Base-by-base conservation (phyloP, 1,140 invertebrate genomes). In the Micrasema minimum region DNA sequence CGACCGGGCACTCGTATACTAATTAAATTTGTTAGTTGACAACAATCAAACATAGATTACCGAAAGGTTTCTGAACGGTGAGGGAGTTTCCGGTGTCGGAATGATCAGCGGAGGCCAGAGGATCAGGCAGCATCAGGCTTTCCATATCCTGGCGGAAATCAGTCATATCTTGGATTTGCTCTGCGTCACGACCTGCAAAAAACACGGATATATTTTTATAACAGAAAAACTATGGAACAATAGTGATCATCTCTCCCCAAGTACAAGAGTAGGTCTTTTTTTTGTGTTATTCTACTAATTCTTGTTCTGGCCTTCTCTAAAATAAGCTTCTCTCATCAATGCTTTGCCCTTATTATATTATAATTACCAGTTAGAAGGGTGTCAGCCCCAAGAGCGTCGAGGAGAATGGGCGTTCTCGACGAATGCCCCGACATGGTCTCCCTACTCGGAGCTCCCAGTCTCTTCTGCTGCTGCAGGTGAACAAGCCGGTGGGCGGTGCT, bases 121-220 rank as follows among this genome's bases (percentile, higher is more conserved):
- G 72, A 12, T 83, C 82, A 4, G 80, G 78, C 5, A 80, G 35
- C 41, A 75, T 70, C 31, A 75, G 67, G 41, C 43, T 77, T 0
- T 75, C 76, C 12, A 76, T 61, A 2, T 79, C 78, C 11, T 71
- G 65, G 23, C 80, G 78, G 69, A 83, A 84, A 69, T 85, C 81
- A 38, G 80, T 82, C 46, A 83, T 64, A 20, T 83, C 82, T 66
- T 81, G 81, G 23, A 79, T 75, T 11, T 77, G 69, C 22, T 83
- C 82, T 4, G 80, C 80, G 26, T 83, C 82, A 16, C 82, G 80
- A 74, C 82, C 83, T 85, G 64, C 31, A 62, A 26, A 67, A 57
- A 26, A 48, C 5, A 51, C 26, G 37, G 37, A 57, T 1, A 57
- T 57, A 51, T 38, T 57, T 35, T 37, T n/a, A 37, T 35, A 35